Percentiles rank a stretch among this genome's conserved stretches.
Conservation (phyloP, 2,888 invertebrate species). For the Calameuta idolon region DNA sequence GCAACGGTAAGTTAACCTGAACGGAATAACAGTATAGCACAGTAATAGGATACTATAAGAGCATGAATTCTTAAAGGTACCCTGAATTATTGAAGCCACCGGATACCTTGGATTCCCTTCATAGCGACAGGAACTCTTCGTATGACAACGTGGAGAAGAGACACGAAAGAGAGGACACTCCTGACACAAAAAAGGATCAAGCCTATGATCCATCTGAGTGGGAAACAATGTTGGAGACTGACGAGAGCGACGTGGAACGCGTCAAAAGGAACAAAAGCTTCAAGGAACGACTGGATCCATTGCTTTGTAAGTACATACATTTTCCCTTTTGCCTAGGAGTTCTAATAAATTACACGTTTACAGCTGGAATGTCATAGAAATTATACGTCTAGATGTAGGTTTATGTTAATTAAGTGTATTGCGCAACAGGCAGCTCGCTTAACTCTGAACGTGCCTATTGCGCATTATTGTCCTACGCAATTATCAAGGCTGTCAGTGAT, state of each 20-base stretch:
- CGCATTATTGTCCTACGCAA: background rate
- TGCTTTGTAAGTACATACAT: conserved; percentile 72
- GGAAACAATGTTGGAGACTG: conserved; percentile 67
- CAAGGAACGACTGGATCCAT: conserved; percentile 81
- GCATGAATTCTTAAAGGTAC: conserved; percentile 67
- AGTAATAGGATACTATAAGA: background rate
- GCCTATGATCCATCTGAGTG: conserved; percentile 60
- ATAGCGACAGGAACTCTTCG: conserved; percentile 72
- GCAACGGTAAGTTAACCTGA: conserved; percentile 71
- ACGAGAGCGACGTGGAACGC: conserved; percentile 67
- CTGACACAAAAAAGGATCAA: conserved; percentile 47
- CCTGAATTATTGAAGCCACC: conserved; percentile 78
- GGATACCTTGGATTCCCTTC: conserved; percentile 56
- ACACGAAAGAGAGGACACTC: conserved; percentile 55
- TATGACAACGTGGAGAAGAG: conserved; percentile 82
- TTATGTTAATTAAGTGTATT: background rate
- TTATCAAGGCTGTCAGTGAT: background rate
- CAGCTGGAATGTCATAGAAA: background rate
- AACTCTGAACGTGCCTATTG: background rate
- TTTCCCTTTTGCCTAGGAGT: background rate
- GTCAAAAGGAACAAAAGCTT: conserved; percentile 75
- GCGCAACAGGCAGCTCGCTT: background rate
- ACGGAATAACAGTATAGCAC: background rate
- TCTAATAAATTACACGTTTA: background rate
- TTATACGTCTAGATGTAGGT: background rate